phyloP scores from a whole-genome alignment of 2,113 vertebrate genomes.

The Megaleporinus macrocephalus region DNA sequence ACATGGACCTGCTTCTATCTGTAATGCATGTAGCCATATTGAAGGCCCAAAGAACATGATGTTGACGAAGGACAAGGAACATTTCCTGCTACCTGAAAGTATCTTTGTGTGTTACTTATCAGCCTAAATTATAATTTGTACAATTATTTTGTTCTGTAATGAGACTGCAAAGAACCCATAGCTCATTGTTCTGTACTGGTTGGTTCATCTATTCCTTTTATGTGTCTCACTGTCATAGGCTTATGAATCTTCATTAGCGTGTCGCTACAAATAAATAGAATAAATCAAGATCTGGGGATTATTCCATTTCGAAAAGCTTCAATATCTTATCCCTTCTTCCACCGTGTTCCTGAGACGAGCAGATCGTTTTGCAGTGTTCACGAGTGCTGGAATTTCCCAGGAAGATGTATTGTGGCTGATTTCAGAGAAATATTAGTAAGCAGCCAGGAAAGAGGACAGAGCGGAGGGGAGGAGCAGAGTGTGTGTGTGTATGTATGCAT shows the following conservation, averaged over 20 bases:
- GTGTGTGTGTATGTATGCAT: neutral
- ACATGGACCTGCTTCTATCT: neutral
- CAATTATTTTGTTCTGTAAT: neutral
- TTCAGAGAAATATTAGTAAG: slow-evolving; percentile 75
- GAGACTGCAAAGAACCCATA: no score
- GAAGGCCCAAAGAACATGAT: neutral
- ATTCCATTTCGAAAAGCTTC: slow-evolving; percentile 55
- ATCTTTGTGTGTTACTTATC: neutral
- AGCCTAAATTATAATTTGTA: neutral
- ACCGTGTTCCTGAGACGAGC: slow-evolving; percentile 61
- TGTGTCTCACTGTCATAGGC: neutral
- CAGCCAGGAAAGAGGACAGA: slow-evolving; percentile 55
- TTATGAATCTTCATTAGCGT: slow-evolving; percentile 46
- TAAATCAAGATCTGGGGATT: slow-evolving; percentile 23
- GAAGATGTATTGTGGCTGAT: slow-evolving; percentile 72
- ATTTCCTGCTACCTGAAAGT: neutral
- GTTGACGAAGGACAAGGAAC: neutral
- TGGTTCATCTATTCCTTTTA: neutral
- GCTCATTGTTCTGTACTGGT: no score
- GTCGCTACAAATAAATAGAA: slow-evolving; percentile 24
- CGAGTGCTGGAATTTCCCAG: slow-evolving; percentile 70
- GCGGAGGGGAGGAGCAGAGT: neutral
- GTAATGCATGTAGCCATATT: neutral
- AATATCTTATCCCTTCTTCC: slow-evolving; percentile 64
- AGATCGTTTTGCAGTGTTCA: slow-evolving; percentile 69